phyloP scores from a whole-genome alignment of 1,140 invertebrate species.

The Drosophila virilis region DNA sequence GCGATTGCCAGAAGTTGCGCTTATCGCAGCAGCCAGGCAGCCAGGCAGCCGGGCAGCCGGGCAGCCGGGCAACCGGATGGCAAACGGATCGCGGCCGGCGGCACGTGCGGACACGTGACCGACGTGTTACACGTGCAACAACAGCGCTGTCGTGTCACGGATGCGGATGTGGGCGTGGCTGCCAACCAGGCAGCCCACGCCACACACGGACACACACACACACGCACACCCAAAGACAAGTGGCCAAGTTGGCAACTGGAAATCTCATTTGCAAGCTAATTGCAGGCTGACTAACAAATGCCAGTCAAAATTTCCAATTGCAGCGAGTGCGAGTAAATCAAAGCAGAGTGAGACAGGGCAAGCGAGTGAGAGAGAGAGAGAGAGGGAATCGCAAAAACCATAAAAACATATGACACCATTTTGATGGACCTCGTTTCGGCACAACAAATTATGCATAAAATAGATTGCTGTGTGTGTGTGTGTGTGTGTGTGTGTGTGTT shows the following conservation, averaged over 20 bases:
- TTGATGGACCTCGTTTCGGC: conserved; percentile 56
- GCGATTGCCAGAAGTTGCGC: conserved; percentile 67
- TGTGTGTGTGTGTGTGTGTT: conserved; percentile 24
- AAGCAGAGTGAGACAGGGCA: not conserved
- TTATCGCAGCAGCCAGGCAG: conserved; percentile 68
- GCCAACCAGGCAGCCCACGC: not conserved
- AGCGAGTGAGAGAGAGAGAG: not conserved
- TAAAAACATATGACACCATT: conserved; percentile 80
- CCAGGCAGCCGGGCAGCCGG: not conserved
- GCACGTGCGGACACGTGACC: conserved; percentile 75
- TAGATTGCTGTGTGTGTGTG: conserved; percentile 41
- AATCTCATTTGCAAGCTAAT: conserved; percentile 73
- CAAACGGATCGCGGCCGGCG: not conserved
- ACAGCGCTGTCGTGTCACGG: conserved; percentile 36
- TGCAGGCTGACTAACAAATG: conserved; percentile 61
- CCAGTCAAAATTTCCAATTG: conserved; percentile 31
- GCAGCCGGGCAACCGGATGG: not conserved
- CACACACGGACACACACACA: not conserved
- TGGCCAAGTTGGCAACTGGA: conserved; percentile 13
- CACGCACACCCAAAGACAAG: conserved; percentile 11
- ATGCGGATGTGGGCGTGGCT: conserved; percentile 51
- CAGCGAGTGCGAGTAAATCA: conserved; percentile 27
- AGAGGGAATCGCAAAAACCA: conserved; percentile 1
- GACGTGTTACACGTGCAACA: conserved; percentile 66
- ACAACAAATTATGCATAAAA: conserved; percentile 71